phyloP scores from a whole-genome alignment of 2,797 vertebrate genomes.

The Brotula barbata region DNA sequence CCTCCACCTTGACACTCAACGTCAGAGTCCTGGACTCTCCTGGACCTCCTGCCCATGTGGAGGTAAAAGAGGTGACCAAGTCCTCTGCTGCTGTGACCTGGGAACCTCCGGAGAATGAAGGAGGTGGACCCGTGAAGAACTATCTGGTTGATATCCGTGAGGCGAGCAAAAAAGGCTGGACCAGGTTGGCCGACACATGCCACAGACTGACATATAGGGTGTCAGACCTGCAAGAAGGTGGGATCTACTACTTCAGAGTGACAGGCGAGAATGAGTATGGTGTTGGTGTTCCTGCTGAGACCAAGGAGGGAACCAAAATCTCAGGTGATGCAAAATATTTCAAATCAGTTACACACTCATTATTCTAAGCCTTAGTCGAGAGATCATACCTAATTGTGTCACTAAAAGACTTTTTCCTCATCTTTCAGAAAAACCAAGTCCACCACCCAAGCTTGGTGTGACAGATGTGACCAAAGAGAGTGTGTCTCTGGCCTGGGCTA shows the following conservation, averaged over 20 bases:
- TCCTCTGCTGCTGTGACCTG: conserved; percentile 89
- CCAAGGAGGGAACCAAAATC: conserved; percentile 94
- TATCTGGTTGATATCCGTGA: conserved; percentile 95
- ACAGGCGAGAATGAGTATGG: conserved; percentile 96
- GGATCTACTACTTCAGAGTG: conserved; percentile 94
- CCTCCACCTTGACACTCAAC: conserved; percentile 85
- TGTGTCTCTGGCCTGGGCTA: conserved; percentile 90
- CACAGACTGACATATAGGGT: conserved; percentile 93
- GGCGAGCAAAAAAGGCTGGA: conserved; percentile 98
- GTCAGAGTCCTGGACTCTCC: conserved; percentile 98
- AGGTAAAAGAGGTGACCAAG: conserved; percentile 90
- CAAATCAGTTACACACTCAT: conserved; percentile 31
- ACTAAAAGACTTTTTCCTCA: conserved; percentile 33
- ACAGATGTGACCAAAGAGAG: conserved; percentile 91
- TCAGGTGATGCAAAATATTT: conserved; percentile 83
- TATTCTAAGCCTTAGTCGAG: not conserved
- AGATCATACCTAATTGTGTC: not conserved
- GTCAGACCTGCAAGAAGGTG: conserved; percentile 88
- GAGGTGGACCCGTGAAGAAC: conserved; percentile 95
- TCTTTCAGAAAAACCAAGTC: conserved; percentile 93
- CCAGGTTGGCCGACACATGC: conserved; percentile 90
- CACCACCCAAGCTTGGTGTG: conserved; percentile 91
- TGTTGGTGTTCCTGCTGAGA: conserved; percentile 87
- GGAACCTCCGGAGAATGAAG: conserved; percentile 97
- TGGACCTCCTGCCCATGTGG: conserved; percentile 85